These are phyloP conservation scores for Myrmecophaga tridactyla DNA, from an alignment of 2,113 vertebrate species.

Conservation along the genomic window DNA sequence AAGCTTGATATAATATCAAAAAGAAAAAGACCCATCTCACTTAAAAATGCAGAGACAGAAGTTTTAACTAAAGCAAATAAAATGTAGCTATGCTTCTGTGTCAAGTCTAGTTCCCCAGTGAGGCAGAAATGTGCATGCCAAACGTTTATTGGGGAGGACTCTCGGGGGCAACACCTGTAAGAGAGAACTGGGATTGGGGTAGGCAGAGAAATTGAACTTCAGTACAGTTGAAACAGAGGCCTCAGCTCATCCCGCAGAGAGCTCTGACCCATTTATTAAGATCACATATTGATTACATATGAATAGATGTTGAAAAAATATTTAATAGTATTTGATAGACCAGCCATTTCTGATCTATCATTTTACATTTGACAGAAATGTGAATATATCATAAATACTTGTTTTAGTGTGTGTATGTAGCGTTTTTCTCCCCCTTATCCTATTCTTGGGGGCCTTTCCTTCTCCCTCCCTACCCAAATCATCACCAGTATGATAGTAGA, in stretches of 20 bases:
- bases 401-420: neutral
- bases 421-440: neutral
- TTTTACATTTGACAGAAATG: neutral
- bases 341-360: neutral
- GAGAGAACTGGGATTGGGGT: fast-evolving
- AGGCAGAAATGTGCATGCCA: neutral
- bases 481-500: neutral
- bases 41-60: neutral
- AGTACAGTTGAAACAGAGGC: neutral
- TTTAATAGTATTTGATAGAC: neutral
- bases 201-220: neutral
- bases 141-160: neutral
- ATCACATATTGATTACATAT: neutral
- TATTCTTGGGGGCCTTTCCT: neutral
- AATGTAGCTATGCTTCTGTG: neutral
- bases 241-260: neutral
- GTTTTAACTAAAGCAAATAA: conserved; percentile 21
- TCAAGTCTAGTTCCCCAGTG: neutral
- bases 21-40: neutral
- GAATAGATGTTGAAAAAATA: neutral
- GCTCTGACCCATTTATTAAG: neutral
- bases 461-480: neutral
- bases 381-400: neutral
- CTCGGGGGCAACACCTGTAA: neutral
- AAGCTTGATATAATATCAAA: neutral